Conservation (phyloP, 2,888 invertebrate species). For the Oscheius onirici region DNA sequence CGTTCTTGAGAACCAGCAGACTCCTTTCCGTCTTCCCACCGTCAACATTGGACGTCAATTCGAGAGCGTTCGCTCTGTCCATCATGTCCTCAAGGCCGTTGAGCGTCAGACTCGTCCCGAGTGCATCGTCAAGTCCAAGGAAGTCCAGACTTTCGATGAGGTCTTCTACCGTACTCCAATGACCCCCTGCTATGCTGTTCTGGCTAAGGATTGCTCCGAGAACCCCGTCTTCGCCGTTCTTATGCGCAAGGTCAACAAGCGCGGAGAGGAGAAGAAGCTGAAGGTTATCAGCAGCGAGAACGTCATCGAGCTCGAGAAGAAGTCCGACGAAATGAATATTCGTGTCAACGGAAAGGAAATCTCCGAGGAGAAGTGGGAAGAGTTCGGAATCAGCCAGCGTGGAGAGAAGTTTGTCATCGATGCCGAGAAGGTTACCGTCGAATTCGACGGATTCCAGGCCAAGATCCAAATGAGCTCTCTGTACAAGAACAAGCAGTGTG, state of each 20-base stretch:
- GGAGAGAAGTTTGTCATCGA: conserved; percentile 36
- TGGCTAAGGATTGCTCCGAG: conserved; percentile 73
- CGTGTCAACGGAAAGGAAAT: conserved; percentile 53
- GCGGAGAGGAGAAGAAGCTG: conserved; percentile 58
- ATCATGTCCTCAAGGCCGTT: conserved; percentile 37
- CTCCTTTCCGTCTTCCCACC: conserved; percentile 44
- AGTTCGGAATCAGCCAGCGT: conserved; percentile 31
- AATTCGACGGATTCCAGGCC: conserved; percentile 63
- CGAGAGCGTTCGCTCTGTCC: conserved; percentile 34
- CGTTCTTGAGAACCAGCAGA: conserved; percentile 35
- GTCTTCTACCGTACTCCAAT: conserved; percentile 63
- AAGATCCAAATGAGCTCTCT: conserved; percentile 55
- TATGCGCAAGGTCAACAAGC: conserved; percentile 63
- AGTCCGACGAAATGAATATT: conserved; percentile 37
- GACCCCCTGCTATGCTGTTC: conserved; percentile 72
- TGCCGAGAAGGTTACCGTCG: conserved; percentile 42
- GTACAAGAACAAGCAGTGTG: conserved; percentile 63
- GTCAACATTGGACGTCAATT: conserved; percentile 42
- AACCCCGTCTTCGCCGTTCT: conserved; percentile 71
- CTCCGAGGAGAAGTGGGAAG: conserved; percentile 40
- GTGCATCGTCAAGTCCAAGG: conserved; percentile 46
- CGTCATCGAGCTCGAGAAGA: conserved; percentile 44
- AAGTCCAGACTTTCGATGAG: conserved; percentile 69
- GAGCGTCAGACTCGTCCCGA: conserved; percentile 38
- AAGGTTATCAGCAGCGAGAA: conserved; percentile 54